Evolutionary conservation across 2,113 vertebrate genomes (phyloP), one percentile per base, ranked within the genome.

Genomic region (Morone saxatilis): DNA sequence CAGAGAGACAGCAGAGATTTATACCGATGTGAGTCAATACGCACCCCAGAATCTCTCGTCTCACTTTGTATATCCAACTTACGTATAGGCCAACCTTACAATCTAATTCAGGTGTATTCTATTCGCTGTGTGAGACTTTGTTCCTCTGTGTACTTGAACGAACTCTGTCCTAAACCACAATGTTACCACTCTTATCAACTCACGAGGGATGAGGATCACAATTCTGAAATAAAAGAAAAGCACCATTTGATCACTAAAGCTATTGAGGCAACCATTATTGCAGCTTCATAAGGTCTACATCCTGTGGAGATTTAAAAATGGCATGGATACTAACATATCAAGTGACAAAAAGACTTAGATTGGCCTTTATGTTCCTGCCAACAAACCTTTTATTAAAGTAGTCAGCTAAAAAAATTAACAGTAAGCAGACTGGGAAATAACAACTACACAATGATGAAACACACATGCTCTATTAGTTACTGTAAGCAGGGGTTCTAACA

Each of bases 401-500:
- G 51, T 77, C 77, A 73, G 47, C 60, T 45, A 67, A 72, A 80
- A 71, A 36, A 11, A 17, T 22, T 10, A 78, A 40, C 62, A 38
- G 13, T 43, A 62, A 41, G 19, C 43, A 60, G 14, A 41, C 10
- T 56, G 25, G 20, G 38, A 76, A 76, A 85, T 43, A 76, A 67
- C 54, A 77, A 60, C 13, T 6, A 17, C 20, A 38, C 40, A 62
- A 57, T 40, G 22, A 68, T 79, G 62, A 80, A 80, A 71, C 71
- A 53, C 54, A 48, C 36, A 84, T 22, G 19, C 22, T 76, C 69
- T 67, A 71, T 86, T 76, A 87, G 83, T 86, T 78, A 86, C 83
- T 78, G 79, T 80, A 83, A 92, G 80, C 53, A 81, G 65, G 54
- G 62, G 40, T 56, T 90, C 73, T 57, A 83, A 86, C 79, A 76